Evolutionary conservation across 2,797 vertebrate species (phyloP), one percentile per base, ranked within the genome.

Genomic region (Sphaeramia orbicularis): DNA sequence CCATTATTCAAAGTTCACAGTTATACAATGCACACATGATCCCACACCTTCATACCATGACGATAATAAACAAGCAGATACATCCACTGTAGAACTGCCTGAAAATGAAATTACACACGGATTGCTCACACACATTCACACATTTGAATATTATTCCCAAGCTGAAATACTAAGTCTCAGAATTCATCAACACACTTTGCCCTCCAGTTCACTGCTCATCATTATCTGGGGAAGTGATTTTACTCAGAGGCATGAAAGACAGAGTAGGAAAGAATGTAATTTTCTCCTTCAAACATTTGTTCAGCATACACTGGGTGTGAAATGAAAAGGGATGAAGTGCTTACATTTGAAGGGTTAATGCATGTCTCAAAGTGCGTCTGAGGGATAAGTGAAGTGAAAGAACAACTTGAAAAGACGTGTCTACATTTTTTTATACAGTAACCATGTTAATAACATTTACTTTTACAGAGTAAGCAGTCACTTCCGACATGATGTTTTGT

Each of bases 261-360:
- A 12, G 50, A 72, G 66, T 76, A 36, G 62, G 44, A 30, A 58
- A 72, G 37, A 77, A 72, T 66, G 57, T 64, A 15, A 84, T 84
- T 83, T 89, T 80, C 78, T 80, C 64, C 73, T 64, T 76, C 74
- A 83, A 89, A 86, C 73, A 87, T 87, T 88, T 87, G 83, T 68
- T 81, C 54, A 50, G 71, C 0, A 0, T 62, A 49, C 43, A 24
- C 75, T 52, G 51, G 50, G 44, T 64, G 41, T 68, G 54, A 72
- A 57, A 24, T 51, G 45, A 50, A 51, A 56, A 16, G 30, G 63
- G 53, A 65, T 61, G 49, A 61, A 59, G 59, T 44, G 53, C 59
- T 71, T 44, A 37, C 10, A 67, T 68, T 40, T 37, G 27, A 55
- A 38, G 21, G 12, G 43, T n/a, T 58, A 67, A 58, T 54, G 9